These are phyloP conservation scores for Palythoa grandiflora DNA, from an alignment of 92 coral and sea anemone species.

Conservation along the genomic window DNA sequence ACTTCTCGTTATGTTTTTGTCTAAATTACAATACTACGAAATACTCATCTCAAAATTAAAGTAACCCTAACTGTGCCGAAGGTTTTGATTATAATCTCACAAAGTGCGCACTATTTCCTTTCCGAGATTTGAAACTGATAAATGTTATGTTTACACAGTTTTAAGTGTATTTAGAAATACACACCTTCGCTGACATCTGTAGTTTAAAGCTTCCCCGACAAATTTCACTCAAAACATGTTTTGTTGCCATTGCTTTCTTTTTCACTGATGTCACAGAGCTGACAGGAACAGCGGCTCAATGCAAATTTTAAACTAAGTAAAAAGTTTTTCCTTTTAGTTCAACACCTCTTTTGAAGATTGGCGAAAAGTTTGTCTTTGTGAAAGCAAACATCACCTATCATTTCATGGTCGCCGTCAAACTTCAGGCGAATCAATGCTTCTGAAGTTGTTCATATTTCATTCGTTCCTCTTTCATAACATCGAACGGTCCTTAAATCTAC, in stretches of 20 bases:
- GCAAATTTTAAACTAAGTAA: background rate
- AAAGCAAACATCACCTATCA: background rate
- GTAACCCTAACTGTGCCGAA: background rate
- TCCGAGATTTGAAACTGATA: constrained; percentile 12
- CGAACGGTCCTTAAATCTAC: no score
- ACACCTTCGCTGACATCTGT: background rate
- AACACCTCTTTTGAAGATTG: background rate
- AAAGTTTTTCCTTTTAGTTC: background rate
- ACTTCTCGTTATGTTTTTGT: no score
- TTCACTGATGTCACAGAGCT: background rate
- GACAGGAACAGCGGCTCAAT: background rate
- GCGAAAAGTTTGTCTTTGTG: background rate
- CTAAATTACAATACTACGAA: background rate
- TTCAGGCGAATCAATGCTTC: background rate
- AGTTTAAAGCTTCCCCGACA: background rate
- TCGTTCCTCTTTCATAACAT: background rate
- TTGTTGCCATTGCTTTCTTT: background rate
- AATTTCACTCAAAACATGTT: background rate
- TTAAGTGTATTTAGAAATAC: background rate
- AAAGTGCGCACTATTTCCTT: background rate
- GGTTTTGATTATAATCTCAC: constrained; percentile 9
- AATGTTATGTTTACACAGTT: constrained; percentile 6
- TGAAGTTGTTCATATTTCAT: background rate
- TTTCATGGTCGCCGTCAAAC: constrained; percentile 5
- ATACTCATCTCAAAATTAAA: background rate